Conservation (phyloP, 23 tunicate species). For the Oikopleura dioica region DNA sequence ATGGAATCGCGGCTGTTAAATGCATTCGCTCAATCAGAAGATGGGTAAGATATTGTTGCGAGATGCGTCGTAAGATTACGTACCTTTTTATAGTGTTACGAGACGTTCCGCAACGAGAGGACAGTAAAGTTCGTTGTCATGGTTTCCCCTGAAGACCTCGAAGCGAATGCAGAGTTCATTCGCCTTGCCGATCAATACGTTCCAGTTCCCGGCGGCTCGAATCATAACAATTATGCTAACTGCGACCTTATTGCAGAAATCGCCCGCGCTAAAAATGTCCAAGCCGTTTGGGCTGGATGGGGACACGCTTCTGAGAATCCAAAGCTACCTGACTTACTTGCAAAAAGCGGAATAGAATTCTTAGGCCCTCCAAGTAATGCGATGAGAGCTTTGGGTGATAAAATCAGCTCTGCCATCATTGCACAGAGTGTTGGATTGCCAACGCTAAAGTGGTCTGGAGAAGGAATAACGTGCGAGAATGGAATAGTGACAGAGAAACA, state of each 20-base stretch:
- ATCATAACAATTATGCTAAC: constrained; percentile 90
- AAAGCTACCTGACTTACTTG: constrained; percentile 54
- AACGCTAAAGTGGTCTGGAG: constrained; percentile 81
- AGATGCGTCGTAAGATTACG: too few species aligned
- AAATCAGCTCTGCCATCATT: constrained; percentile 83
- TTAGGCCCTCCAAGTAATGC: constrained; percentile 18
- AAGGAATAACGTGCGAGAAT: constrained; percentile 19
- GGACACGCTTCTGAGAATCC: constrained; percentile 99
- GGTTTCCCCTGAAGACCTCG: constrained; percentile 93
- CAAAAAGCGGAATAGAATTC: constrained; percentile 52
- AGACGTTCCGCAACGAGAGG: constrained; percentile 76
- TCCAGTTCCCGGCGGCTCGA: constrained; percentile 83
- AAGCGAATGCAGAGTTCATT: constrained; percentile 87
- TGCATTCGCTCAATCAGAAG: constrained; percentile 88
- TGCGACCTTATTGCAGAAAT: constrained; percentile 69
- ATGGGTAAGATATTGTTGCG: too few species aligned
- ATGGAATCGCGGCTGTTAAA: constrained; percentile 96
- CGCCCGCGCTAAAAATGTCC: constrained; percentile 42
- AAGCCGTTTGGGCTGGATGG: constrained; percentile 99
- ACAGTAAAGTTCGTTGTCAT: constrained; percentile 75
- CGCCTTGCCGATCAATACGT: constrained; percentile 75
- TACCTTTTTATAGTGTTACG: constrained; percentile 64
- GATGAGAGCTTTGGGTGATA: constrained; percentile 34
- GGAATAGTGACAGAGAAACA: constrained; percentile 46
- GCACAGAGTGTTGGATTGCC: constrained; percentile 81